Evolutionary conservation across 2,797 vertebrate species (phyloP).

Genomic region (Tympanoctomys barrerae): DNA sequence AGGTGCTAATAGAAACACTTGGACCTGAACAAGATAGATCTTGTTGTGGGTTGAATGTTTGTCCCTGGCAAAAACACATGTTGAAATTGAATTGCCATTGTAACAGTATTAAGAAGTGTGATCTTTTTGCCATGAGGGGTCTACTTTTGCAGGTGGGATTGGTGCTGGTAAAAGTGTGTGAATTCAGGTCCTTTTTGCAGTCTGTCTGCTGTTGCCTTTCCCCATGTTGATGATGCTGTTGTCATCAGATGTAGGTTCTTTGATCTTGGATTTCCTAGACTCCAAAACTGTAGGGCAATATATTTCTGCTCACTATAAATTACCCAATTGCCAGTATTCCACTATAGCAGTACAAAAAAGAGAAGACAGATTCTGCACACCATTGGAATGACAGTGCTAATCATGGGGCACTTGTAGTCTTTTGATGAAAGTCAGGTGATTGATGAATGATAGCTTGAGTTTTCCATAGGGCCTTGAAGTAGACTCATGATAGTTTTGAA

Average conservation of each 20-base stretch:
- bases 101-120: not conserved
- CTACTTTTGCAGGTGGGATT: not conserved
- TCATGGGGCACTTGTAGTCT: not conserved
- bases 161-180: not conserved
- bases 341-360: no score
- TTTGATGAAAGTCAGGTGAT: not conserved
- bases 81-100: not conserved
- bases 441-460: not conserved
- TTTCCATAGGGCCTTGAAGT: not conserved
- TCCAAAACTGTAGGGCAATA: not conserved
- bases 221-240: not conserved
- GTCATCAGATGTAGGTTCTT: not conserved
- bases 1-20: not conserved
- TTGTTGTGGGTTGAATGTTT: not conserved
- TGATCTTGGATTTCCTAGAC: not conserved
- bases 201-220: no score
- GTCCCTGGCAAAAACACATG: no score
- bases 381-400: not conserved
- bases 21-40: not conserved
- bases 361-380: not conserved
- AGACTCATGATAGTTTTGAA: not conserved
- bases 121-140: not conserved
- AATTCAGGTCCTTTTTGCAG: not conserved
- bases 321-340: not conserved
- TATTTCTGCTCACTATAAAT: not conserved